Percentiles rank a stretch among this genome's conserved stretches.
Conservation (phyloP, 2,113 vertebrate species). For the Cricetomys ansorgei region DNA sequence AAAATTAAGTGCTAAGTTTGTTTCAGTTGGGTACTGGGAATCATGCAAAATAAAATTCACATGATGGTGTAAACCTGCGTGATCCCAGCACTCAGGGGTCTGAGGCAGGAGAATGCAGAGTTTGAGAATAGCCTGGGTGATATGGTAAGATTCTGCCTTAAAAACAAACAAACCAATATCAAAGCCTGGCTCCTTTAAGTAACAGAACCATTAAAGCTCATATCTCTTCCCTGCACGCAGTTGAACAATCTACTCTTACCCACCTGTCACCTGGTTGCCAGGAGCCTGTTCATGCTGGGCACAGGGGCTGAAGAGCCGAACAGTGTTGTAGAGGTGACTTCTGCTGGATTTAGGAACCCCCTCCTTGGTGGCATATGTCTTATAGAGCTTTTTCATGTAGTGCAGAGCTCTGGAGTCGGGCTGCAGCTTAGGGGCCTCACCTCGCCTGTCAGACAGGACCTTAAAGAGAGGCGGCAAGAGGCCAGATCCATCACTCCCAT, state of each 20-base stretch:
- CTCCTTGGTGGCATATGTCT: slow-evolving; percentile 89
- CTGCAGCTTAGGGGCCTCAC: slow-evolving; percentile 75
- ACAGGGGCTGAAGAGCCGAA: slow-evolving; percentile 92
- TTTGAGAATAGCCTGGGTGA: neutral
- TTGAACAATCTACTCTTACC: neutral
- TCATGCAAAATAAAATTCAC: neutral
- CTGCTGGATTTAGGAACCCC: slow-evolving; percentile 87
- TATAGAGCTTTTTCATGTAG: slow-evolving; percentile 95
- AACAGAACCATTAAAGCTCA: neutral
- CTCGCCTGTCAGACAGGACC: slow-evolving; percentile 84
- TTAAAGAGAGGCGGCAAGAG: slow-evolving; percentile 89
- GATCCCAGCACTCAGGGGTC: neutral
- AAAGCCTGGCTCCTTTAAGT: neutral
- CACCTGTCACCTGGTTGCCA: slow-evolving; percentile 84
- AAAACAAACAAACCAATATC: neutral
- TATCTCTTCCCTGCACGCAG: neutral
- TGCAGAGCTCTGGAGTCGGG: slow-evolving; percentile 91
- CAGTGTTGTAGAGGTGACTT: slow-evolving; percentile 91
- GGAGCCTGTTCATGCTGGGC: slow-evolving; percentile 85
- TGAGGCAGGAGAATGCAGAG: neutral
- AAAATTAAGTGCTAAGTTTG: neutral
- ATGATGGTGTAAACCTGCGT: neutral
- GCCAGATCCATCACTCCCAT: neutral
- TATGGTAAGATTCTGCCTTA: neutral
- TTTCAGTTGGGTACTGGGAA: neutral